Evolutionary conservation across 2,113 vertebrate genomes (phyloP).

Genomic region (Talpa occidentalis): DNA sequence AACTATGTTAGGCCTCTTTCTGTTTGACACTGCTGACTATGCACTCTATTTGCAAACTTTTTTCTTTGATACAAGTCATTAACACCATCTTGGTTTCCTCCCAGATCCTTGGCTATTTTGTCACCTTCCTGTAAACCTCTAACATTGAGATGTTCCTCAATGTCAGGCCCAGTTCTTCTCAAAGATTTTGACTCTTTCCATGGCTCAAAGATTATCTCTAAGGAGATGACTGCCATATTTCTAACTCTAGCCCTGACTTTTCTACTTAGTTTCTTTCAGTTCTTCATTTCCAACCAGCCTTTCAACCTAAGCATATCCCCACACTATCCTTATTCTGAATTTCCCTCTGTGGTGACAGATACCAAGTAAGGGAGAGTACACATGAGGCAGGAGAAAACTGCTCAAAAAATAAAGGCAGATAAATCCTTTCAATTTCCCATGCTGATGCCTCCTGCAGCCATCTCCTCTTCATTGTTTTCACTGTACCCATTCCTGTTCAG

Average conservation of each 20-base stretch:
- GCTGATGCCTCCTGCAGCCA: not conserved
- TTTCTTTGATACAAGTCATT: not conserved
- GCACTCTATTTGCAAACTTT: not conserved
- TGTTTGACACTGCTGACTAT: not conserved
- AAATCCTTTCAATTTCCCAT: not conserved
- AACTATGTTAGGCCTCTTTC: not conserved
- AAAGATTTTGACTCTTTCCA: not conserved
- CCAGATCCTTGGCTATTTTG: not conserved
- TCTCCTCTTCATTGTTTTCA: not conserved
- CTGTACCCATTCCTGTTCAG: not conserved
- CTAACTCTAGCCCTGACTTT: not conserved
- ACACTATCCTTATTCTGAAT: not conserved
- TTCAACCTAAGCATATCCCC: not conserved
- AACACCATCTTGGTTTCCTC: not conserved
- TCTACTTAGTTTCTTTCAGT: constrained; percentile 5
- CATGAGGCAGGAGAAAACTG: not conserved
- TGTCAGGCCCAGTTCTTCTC: not conserved
- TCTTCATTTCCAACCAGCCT: not conserved
- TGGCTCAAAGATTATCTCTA: not conserved
- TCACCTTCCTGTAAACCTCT: not conserved
- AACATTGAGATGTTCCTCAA: constrained; percentile 12
- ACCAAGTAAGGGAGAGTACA: not conserved
- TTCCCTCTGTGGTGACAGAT: constrained; percentile 11
- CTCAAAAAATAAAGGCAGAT: not conserved
- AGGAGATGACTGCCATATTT: not conserved